Percentiles rank a stretch among this genome's conserved stretches.
phyloP scores from a whole-genome alignment of 1,140 invertebrate genomes.

The Parapsyche elsis region DNA sequence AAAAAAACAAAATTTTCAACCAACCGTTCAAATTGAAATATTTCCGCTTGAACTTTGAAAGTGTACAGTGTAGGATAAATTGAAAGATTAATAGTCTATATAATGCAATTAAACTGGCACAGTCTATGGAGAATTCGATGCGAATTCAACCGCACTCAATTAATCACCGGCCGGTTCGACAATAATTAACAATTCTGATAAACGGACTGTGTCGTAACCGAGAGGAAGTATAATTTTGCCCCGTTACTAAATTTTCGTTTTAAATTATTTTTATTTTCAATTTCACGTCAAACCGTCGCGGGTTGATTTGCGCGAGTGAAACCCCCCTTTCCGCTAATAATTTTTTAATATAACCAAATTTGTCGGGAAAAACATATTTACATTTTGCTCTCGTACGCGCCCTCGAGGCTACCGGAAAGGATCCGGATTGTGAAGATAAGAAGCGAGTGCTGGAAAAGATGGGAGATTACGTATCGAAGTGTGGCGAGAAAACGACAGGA shows the following conservation, averaged over 20 bases:
- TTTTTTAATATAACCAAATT: too few relatives aligned
- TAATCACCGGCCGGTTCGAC: not conserved
- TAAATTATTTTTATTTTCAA: not conserved
- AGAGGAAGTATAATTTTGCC: not conserved
- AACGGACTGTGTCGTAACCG: not conserved
- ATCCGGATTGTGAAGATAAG: not conserved
- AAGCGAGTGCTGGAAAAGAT: not conserved
- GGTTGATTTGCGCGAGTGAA: too few relatives aligned
- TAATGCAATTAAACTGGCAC: not conserved
- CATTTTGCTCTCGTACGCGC: too few relatives aligned
- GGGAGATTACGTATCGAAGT: conserved; percentile 7
- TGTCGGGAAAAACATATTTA: too few relatives aligned
- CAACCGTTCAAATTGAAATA: too few relatives aligned
- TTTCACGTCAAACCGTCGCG: too few relatives aligned
- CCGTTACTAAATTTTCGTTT: not conserved
- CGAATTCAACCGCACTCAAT: not conserved
- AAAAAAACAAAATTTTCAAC: too few relatives aligned
- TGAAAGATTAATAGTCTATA: not conserved
- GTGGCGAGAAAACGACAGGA: conserved; percentile 1
- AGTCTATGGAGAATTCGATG: not conserved
- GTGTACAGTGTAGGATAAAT: not conserved
- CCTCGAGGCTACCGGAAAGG: too few relatives aligned
- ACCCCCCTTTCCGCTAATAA: too few relatives aligned
- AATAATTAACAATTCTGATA: conserved; percentile 21
- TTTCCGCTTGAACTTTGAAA: too few relatives aligned